Evolutionary conservation across 2,888 invertebrate genomes (phyloP).

Genomic region (Therioaphis trifolii): DNA sequence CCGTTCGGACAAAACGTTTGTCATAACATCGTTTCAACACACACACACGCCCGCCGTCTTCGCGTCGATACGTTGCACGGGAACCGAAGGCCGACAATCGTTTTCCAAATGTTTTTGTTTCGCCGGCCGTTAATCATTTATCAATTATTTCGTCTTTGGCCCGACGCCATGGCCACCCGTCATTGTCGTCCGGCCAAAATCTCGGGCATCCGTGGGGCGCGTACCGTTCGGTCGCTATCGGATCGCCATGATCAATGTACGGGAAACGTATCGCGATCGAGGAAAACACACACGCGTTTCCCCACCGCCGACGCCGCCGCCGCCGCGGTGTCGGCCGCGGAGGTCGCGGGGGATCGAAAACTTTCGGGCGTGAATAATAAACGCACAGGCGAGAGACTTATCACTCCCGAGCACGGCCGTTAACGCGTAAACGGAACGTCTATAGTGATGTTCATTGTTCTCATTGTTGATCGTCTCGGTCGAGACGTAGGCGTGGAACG

Average conservation of each 20-base stretch:
- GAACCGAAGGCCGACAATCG: too few relatives aligned
- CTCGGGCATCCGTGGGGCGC: background rate
- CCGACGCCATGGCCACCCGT: conserved; percentile 38
- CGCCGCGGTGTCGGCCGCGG: background rate
- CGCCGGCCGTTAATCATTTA: conserved; percentile 44
- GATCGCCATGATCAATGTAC: background rate
- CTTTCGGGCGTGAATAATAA: conserved; percentile 28
- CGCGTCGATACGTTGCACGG: background rate
- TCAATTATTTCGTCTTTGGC: conserved; percentile 41
- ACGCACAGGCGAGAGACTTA: conserved; percentile 47
- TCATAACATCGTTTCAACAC: background rate
- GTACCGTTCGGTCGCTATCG: background rate
- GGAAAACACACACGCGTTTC: background rate
- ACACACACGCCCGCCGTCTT: too few relatives aligned
- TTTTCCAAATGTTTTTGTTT: background rate
- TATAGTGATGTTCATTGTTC: background rate
- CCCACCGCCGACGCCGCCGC: too few relatives aligned
- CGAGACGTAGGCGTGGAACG: too few relatives aligned
- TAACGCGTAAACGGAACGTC: background rate
- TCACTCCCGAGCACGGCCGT: conserved; percentile 8
- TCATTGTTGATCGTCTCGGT: too few relatives aligned
- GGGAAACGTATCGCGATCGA: background rate
- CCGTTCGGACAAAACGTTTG: background rate
- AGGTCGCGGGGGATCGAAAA: conserved; percentile 28
- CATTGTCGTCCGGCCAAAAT: conserved; percentile 16